These are phyloP conservation scores for Synanthedon vespiformis DNA, from an alignment of 2,888 invertebrate genomes.

Conservation along the genomic window DNA sequence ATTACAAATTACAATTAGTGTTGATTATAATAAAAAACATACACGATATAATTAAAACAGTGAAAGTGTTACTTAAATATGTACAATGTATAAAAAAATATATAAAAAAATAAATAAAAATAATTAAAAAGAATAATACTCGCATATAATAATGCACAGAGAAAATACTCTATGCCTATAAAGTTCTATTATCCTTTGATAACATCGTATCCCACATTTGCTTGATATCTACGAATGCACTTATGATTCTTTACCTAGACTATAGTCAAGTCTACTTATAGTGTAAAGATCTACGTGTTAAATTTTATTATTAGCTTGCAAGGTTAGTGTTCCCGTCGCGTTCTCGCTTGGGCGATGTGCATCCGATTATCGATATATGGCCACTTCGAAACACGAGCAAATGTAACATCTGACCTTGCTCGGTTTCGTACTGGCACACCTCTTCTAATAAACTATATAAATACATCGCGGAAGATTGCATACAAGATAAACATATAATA, in stretches of 20 bases:
- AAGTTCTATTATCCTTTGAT: not conserved
- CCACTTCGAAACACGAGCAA: not conserved
- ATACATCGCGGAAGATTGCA: not conserved
- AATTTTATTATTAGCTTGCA: conserved; percentile 57
- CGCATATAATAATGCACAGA: no score
- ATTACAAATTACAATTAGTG: no score
- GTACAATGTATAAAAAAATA: no score
- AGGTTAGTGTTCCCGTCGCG: conserved; percentile 55
- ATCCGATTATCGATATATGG: conserved; percentile 1
- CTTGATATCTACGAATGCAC: conserved; percentile 9
- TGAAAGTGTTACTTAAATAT: no score
- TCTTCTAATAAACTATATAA: not conserved
- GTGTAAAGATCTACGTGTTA: conserved; percentile 29
- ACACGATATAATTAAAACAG: no score
- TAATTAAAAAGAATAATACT: no score
- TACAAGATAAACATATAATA: no score
- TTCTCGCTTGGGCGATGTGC: conserved; percentile 21
- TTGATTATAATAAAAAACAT: no score
- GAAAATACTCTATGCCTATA: not conserved
- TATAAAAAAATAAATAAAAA: no score
- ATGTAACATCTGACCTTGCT: conserved; percentile 10
- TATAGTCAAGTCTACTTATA: conserved; percentile 30
- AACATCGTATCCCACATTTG: conserved; percentile 14
- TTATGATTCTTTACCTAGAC: conserved; percentile 23
- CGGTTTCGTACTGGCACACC: conserved; percentile 6